Conservation (phyloP, 1,140 invertebrate species). For the Saxidomus purpurata region DNA sequence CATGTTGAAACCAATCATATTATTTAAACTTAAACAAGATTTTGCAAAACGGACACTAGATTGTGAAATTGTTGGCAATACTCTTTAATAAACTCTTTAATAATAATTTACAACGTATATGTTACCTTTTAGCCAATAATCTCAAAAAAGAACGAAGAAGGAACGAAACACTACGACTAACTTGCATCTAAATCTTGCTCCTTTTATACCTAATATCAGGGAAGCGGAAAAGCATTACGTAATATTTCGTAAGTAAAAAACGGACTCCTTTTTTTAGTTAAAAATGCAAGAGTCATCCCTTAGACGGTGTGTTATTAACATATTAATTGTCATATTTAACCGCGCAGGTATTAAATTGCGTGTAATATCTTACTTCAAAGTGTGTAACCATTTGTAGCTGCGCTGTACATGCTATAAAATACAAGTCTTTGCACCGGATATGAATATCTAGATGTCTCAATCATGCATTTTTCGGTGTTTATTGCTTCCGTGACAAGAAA, state of each 20-base stretch:
- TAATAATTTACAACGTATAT: too few relatives aligned
- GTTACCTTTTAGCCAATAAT: neutral
- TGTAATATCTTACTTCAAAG: neutral
- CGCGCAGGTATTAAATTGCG: neutral
- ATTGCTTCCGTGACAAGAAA: conserved; percentile 7
- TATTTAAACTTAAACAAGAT: too few relatives aligned
- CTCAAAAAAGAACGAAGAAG: neutral
- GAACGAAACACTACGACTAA: neutral
- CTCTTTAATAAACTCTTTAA: too few relatives aligned
- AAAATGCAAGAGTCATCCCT: neutral
- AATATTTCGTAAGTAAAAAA: neutral
- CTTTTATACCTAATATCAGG: neutral
- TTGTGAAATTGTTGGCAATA: too few relatives aligned
- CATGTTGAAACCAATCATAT: too few relatives aligned
- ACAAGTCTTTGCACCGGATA: neutral
- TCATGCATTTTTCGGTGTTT: neutral
- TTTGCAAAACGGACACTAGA: too few relatives aligned
- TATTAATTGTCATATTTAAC: neutral
- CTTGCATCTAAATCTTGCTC: neutral
- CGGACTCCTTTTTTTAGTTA: neutral
- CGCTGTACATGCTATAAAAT: neutral
- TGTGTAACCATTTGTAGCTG: neutral
- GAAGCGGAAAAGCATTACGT: neutral
- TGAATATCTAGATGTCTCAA: neutral
- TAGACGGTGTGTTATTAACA: neutral